Percentiles rank a stretch among this genome's conserved stretches.
Conservation (phyloP, 1,140 invertebrate genomes). For the Drosophila pachea region DNA sequence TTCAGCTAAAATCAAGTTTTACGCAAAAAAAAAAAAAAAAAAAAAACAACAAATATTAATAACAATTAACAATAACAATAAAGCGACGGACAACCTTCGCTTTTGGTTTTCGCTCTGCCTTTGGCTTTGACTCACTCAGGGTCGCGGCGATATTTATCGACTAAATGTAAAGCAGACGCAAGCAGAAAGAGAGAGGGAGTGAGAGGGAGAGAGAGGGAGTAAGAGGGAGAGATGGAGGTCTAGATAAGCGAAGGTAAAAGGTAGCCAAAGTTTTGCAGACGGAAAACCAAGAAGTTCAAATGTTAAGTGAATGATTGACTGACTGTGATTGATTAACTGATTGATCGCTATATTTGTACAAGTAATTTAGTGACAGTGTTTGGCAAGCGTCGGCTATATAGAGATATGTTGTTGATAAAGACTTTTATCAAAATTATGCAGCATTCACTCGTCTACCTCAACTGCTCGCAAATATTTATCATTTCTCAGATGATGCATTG, state of each 20-base stretch:
- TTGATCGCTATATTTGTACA: not conserved
- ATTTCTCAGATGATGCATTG: conserved; percentile 6
- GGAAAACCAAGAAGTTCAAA: too few relatives aligned
- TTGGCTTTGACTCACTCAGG: conserved; percentile 45
- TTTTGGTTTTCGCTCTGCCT: conserved; percentile 39
- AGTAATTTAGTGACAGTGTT: too few relatives aligned
- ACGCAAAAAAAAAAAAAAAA: conserved; percentile 7
- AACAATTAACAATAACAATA: conserved; percentile 44
- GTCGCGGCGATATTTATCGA: conserved; percentile 28
- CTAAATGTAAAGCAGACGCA: not conserved
- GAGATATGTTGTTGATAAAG: too few relatives aligned
- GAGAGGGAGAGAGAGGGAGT: not conserved
- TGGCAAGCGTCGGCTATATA: too few relatives aligned
- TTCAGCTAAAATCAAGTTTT: conserved; percentile 16
- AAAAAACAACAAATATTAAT: conserved; percentile 29
- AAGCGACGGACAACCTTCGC: conserved; percentile 36
- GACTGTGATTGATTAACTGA: not conserved
- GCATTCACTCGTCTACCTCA: not conserved
- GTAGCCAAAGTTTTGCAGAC: not conserved
- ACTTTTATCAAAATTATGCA: not conserved
- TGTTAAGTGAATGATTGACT: not conserved
- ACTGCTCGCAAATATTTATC: conserved; percentile 3
- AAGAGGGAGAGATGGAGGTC: not conserved
- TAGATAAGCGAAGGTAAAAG: not conserved
- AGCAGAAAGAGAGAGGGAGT: not conserved